These are phyloP conservation scores for Tyto alba DNA, from an alignment of 2,113 vertebrate species.

Conservation along the genomic window DNA sequence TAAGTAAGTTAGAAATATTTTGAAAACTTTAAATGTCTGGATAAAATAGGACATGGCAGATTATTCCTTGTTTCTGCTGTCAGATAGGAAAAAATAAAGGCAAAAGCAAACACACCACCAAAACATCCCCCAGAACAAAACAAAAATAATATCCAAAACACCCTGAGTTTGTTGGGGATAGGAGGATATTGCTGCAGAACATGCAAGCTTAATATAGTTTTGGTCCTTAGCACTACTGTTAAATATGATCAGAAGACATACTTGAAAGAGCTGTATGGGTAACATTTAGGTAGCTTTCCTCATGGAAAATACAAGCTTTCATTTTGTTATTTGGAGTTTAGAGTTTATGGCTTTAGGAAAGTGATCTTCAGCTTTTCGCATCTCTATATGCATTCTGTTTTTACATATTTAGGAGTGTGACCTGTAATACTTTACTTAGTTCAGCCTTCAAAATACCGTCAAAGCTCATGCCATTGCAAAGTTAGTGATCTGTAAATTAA, in stretches of 20 bases:
- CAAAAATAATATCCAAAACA: rapidly evolving
- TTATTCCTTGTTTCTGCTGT: neutral
- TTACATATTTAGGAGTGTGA: neutral
- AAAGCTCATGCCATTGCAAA: neutral
- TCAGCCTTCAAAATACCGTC: neutral
- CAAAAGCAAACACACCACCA: neutral
- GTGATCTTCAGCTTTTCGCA: neutral
- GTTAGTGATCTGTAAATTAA: neutral
- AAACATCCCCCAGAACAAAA: neutral
- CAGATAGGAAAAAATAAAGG: neutral
- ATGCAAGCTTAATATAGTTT: neutral
- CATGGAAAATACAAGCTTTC: neutral
- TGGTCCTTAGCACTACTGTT: neutral
- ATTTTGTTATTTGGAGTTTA: neutral
- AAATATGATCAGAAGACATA: neutral
- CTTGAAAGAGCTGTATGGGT: neutral
- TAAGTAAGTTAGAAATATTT: neutral
- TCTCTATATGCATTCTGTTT: neutral
- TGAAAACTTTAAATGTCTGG: neutral
- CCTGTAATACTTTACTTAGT: neutral
- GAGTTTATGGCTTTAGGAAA: neutral
- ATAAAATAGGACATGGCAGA: neutral
- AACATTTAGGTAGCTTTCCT: neutral
- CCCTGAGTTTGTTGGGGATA: neutral
- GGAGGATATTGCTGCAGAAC: neutral